Percentiles rank a stretch among this genome's conserved stretches.
These are phyloP conservation scores for Mormyrus lacerda DNA, from an alignment of 2,113 vertebrate species.

Conservation along the genomic window DNA sequence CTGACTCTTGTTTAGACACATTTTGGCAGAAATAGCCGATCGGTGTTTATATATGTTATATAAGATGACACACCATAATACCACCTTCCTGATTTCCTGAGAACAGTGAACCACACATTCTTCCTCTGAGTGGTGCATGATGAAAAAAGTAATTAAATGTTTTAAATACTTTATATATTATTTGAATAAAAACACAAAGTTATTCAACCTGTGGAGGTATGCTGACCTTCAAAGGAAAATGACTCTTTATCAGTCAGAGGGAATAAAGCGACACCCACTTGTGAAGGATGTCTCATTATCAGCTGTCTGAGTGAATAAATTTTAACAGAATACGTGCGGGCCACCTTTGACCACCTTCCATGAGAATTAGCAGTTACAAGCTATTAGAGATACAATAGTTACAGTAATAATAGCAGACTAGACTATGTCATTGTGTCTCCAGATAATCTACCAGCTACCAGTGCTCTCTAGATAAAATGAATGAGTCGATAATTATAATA, in stretches of 20 bases:
- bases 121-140: neutral
- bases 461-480: neutral
- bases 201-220: neutral
- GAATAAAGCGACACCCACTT: constrained; percentile 1
- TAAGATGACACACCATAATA: neutral
- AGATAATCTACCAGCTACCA: neutral
- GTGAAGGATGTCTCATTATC: constrained; percentile 1
- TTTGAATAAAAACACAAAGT: constrained; percentile 6
- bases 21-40: neutral
- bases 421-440: neutral
- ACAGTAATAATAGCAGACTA: constrained; percentile 2
- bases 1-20: neutral
- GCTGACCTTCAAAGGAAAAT: constrained; percentile 3
- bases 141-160: neutral
- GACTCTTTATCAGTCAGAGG: neutral
- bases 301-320: constrained; percentile 2
- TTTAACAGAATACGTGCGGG: neutral
- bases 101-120: neutral
- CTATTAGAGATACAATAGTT: neutral
- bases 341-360: constrained; percentile 8
- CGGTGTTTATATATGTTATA: neutral
- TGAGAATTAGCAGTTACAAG: constrained; percentile 1
- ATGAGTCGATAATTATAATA: neutral
- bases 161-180: constrained; percentile 10
- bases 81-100: neutral